Conservation (phyloP, 2,797 vertebrate genomes). For the Chelonia mydas region DNA sequence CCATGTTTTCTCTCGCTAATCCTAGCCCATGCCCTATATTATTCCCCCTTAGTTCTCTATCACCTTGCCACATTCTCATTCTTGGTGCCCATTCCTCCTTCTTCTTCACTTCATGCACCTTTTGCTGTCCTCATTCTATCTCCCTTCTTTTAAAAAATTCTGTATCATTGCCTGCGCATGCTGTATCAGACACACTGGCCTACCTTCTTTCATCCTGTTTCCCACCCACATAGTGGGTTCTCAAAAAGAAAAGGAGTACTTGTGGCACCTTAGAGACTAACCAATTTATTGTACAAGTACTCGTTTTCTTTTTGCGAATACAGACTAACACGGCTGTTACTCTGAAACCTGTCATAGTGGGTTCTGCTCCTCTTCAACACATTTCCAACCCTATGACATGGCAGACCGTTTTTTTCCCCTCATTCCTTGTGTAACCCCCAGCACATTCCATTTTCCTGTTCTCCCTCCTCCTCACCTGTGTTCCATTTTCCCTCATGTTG, state of each 20-base stretch:
- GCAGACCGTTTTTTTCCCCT: background rate
- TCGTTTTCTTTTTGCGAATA: no score
- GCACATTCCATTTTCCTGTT: background rate
- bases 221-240: rapidly evolving
- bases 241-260: background rate
- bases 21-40: background rate
- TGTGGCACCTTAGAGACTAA: no score
- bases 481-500: rapidly evolving
- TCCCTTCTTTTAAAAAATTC: background rate
- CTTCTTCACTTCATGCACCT: rapidly evolving
- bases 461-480: rapidly evolving
- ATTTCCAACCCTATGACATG: background rate
- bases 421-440: background rate
- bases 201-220: background rate
- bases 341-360: background rate
- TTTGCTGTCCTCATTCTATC: rapidly evolving
- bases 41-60: rapidly evolving
- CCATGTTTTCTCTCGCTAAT: background rate
- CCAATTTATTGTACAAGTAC: no score
- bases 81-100: rapidly evolving
- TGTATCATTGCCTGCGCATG: background rate
- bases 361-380: background rate
- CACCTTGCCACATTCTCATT: background rate
- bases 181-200: background rate
- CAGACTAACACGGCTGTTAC: no score